Percentiles rank a stretch among this genome's conserved stretches.
phyloP scores from a whole-genome alignment of 2,113 vertebrate species.

The Callopanchax toddi region DNA sequence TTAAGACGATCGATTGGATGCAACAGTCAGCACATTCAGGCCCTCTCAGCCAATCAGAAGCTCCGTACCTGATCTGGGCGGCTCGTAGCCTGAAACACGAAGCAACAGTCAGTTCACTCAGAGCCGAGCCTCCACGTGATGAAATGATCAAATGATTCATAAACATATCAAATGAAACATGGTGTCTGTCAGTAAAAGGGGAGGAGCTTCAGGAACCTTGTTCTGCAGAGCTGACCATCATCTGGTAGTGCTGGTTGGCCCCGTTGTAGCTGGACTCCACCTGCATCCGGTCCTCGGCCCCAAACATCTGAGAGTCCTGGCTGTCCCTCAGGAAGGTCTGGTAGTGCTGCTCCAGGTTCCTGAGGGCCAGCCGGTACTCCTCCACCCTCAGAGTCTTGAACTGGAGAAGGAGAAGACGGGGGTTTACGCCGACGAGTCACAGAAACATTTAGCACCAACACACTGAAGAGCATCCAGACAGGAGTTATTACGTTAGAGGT shows the following conservation, averaged over 20 bases:
- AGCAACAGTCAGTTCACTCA: constrained; percentile 74
- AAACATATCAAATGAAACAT: too few species aligned
- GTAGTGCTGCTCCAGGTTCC: constrained; percentile 89
- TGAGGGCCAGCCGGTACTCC: constrained; percentile 86
- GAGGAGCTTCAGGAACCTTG: too few species aligned
- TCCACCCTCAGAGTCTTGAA: constrained; percentile 89
- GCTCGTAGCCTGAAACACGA: constrained; percentile 74
- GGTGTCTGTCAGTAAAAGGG: too few species aligned
- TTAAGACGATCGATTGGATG: constrained; percentile 24
- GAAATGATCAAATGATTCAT: too few species aligned
- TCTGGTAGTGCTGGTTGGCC: constrained; percentile 87
- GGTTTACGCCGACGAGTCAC: too few species aligned
- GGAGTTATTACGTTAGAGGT: too few species aligned
- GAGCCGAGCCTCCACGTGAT: too few species aligned
- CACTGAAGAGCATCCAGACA: too few species aligned
- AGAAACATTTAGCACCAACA: too few species aligned
- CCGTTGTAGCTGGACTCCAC: constrained; percentile 85
- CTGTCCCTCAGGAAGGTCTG: constrained; percentile 92
- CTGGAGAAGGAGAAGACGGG: too few species aligned
- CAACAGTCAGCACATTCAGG: neutral
- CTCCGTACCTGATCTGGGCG: constrained; percentile 62
- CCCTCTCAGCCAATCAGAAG: constrained; percentile 42
- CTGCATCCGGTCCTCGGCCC: constrained; percentile 89
- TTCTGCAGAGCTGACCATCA: constrained; percentile 86
- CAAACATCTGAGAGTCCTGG: constrained; percentile 87